A percentile compares a stretch with the other conserved stretches of the same genome.
Evolutionary conservation across 2,113 vertebrate species (phyloP).

Genomic region (Myocastor coypus): DNA sequence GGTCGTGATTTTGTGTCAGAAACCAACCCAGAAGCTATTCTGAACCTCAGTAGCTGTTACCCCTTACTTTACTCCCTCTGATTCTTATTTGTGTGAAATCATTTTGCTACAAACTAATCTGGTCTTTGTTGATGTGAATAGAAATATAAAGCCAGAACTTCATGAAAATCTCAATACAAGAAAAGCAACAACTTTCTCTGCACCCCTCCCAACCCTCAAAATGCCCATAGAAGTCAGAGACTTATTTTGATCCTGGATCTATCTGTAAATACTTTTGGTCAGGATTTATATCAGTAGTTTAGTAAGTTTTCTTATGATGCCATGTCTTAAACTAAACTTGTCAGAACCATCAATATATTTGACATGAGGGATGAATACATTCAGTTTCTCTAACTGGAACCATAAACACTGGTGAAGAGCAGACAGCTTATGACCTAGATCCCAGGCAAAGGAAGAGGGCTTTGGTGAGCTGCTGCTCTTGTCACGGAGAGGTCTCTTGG

Average conservation of each 20-base stretch:
- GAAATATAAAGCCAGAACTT: neutral
- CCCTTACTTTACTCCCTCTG: constrained; percentile 50
- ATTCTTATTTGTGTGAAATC: constrained; percentile 36
- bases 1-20: neutral
- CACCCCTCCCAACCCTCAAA: neutral
- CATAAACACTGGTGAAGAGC: neutral
- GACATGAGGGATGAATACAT: neutral
- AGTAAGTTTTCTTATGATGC: neutral
- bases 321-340: neutral
- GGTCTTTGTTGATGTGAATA: constrained; percentile 14
- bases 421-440: neutral
- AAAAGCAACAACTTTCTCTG: neutral
- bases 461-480: neutral
- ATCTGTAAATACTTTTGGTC: neutral
- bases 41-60: constrained; percentile 59
- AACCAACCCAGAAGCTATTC: constrained; percentile 48
- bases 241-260: neutral
- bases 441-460: neutral
- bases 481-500: neutral
- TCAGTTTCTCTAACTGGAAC: neutral
- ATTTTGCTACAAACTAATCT: neutral
- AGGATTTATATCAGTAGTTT: neutral
- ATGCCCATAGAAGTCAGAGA: neutral
- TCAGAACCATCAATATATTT: neutral
- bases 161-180: neutral